Conservation (phyloP, 1,140 invertebrate genomes). For the Nomia melanderi region DNA sequence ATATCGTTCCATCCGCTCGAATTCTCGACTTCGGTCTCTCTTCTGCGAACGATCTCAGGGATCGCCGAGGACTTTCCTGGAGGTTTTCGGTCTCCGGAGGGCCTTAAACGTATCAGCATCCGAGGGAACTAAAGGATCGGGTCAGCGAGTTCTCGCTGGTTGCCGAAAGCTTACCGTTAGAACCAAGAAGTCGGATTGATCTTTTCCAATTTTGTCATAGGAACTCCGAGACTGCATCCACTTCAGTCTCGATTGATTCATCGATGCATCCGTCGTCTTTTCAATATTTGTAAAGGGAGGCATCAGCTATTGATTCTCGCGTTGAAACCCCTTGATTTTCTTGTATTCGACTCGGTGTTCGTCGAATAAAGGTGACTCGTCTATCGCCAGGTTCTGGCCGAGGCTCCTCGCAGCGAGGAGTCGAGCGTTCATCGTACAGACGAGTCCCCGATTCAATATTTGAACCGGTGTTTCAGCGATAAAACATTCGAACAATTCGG, state of each 20-base stretch:
- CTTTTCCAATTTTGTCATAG: neutral
- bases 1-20: neutral
- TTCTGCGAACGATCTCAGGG: neutral
- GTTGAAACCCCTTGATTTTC: neutral
- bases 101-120: conserved; percentile 33
- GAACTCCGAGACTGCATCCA: conserved; percentile 1
- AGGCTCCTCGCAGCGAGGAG: no score
- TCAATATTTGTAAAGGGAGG: no score
- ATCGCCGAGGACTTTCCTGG: conserved; percentile 19
- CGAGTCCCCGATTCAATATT: no score
- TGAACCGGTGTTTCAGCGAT: neutral
- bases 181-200: neutral
- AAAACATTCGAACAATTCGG: neutral
- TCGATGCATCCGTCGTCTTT: no score
- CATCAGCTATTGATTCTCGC: no score
- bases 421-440: no score
- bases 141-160: conserved; percentile 12
- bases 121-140: neutral
- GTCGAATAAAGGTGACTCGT: neutral
- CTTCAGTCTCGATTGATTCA: no score
- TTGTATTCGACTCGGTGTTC: neutral
- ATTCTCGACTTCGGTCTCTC: neutral
- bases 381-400: no score
- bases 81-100: conserved; percentile 18
- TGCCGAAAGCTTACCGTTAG: no score